These are phyloP conservation scores for Teleopsis dalmanni DNA, from an alignment of 1,140 invertebrate genomes.

Conservation along the genomic window DNA sequence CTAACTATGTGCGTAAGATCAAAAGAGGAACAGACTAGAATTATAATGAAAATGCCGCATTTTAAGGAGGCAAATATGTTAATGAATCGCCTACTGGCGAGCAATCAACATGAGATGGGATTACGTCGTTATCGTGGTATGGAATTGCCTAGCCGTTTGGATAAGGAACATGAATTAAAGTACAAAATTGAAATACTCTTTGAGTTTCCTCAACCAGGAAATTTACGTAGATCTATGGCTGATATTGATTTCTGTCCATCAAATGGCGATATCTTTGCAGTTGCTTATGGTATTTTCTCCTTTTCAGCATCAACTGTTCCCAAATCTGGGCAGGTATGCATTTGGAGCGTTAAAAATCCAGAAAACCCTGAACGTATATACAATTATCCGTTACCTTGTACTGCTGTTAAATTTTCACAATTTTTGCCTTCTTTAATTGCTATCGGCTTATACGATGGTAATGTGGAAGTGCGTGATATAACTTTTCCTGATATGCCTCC, in stretches of 20 bases:
- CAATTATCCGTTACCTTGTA: slow-evolving; percentile 59
- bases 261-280: slow-evolving; percentile 59
- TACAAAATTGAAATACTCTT: slow-evolving; percentile 2
- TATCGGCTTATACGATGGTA: slow-evolving; percentile 71
- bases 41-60: slow-evolving; percentile 25
- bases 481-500: slow-evolving; percentile 41
- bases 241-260: slow-evolving; percentile 55
- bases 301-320: slow-evolving; percentile 30
- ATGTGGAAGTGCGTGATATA: slow-evolving; percentile 64
- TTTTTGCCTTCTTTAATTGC: slow-evolving; percentile 63
- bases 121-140: slow-evolving; percentile 60
- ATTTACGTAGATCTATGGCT: slow-evolving; percentile 45
- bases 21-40: not conserved
- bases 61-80: slow-evolving; percentile 53
- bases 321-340: slow-evolving; percentile 47
- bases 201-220: not conserved
- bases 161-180: not conserved
- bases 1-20: not conserved
- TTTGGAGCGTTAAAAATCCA: slow-evolving; percentile 83
- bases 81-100: slow-evolving; percentile 57
- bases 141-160: slow-evolving; percentile 16
- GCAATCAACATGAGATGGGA: slow-evolving; percentile 50
- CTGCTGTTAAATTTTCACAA: slow-evolving; percentile 65
- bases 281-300: slow-evolving; percentile 57
- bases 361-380: slow-evolving; percentile 68